Conservation (phyloP, 2,113 vertebrate genomes). For the Motacilla tschutschensis region DNA sequence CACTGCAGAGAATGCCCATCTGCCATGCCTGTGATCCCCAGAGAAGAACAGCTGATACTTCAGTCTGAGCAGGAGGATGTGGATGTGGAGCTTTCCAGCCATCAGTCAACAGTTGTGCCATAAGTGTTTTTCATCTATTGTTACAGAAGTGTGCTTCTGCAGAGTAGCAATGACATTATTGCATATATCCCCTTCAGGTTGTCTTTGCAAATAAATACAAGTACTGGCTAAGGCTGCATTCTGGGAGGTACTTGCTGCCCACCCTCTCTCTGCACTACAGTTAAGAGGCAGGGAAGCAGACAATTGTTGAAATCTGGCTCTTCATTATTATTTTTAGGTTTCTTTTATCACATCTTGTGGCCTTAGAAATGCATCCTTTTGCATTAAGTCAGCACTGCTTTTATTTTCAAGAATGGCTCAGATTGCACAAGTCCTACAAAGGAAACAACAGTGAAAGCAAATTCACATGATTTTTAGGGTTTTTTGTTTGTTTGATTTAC, state of each 20-base stretch:
- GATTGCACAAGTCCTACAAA: constrained; percentile 23
- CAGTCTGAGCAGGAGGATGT: background rate
- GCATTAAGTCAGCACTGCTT: constrained; percentile 11
- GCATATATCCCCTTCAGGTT: constrained; percentile 23
- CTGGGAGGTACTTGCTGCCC: background rate
- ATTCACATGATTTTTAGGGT: background rate
- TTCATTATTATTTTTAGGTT: background rate
- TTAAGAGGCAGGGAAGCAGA: background rate
- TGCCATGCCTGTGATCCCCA: accelerated
- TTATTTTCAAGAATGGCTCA: constrained; percentile 41
- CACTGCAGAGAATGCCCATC: background rate
- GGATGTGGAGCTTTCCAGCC: background rate
- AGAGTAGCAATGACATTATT: constrained; percentile 1
- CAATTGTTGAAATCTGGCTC: background rate
- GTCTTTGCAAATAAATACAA: background rate
- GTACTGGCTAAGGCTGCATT: background rate
- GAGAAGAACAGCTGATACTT: background rate
- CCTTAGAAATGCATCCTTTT: background rate
- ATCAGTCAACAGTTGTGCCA: background rate
- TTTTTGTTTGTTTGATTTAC: background rate
- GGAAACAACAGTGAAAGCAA: background rate
- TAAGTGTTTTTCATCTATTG: background rate
- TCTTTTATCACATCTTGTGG: background rate
- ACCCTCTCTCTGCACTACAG: background rate
- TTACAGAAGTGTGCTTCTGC: constrained; percentile 42